Base-by-base conservation (phyloP, 2,888 invertebrate genomes). In the Nemurella pictetii region DNA sequence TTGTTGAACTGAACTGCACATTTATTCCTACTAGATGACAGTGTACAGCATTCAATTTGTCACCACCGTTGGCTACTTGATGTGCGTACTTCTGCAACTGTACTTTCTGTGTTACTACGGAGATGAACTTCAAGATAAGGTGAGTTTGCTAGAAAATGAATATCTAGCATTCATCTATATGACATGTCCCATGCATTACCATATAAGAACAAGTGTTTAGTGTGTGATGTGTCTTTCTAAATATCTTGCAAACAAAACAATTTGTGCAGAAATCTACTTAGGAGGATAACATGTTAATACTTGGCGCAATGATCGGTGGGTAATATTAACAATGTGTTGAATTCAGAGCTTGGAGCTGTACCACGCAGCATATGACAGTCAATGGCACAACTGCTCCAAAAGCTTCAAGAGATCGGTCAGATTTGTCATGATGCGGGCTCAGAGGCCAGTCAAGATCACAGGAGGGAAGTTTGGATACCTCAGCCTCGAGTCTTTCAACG, bases 381-480 rank as follows among this genome's bases (percentile, higher is more conserved):
- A 29, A 20, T 83, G 83, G 83, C 27, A 73, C 73, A 32, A 30
- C 0, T 28, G 74, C 29, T 83, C 83, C 20, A 32, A 15, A 9
- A 36, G 29, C 30, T 83, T 83, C 83, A 83, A 73, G 28, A 28
- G 25, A 25, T 75, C 74, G 5, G 32, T 83, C 15, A 7, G 15
- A 0, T 86, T 89, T 28, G 85, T 89, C 28, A 87, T 88, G 29
- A 84, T 85, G 78, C 86, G 87, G 84, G 83, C 87, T 7, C 88
- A 88, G 36, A 87, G 84, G 36, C 87, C 88, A 1, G 86, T 88
- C 20, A 87, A 86, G 0, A 28, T 89, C 30, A 88, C 87, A 9
- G 89, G 88, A 0, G 89, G 88, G 0, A 87, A 88, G 83, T 87
- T 88, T 84, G 84, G 88, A 9, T 84, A 83, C 0, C 84, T 89